Evolutionary conservation across 2,797 vertebrate genomes (phyloP).

Genomic region (Setipinna tenuifilis): DNA sequence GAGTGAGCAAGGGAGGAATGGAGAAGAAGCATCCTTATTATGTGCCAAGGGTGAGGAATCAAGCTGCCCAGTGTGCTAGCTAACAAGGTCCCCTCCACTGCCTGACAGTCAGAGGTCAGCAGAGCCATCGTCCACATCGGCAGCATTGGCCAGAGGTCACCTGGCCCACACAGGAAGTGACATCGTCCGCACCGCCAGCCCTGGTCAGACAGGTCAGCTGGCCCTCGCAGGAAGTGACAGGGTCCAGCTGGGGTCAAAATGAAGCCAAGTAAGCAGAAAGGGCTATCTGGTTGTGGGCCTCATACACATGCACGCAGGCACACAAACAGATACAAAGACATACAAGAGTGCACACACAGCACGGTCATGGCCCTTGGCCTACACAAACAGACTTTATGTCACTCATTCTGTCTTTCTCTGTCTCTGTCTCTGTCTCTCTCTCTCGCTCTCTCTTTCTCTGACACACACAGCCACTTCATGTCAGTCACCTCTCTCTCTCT

Average conservation of each 20-base stretch:
- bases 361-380: no score
- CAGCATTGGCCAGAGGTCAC: not conserved
- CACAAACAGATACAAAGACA: not conserved
- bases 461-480: no score
- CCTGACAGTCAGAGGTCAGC: not conserved
- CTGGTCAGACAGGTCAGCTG: no score
- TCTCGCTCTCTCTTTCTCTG: no score
- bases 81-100: not conserved
- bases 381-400: no score
- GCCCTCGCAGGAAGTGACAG: not conserved
- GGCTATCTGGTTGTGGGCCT: not conserved
- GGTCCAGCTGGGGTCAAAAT: not conserved
- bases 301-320: not conserved
- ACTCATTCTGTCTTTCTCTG: no score
- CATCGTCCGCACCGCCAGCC: no score
- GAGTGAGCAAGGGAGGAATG: not conserved
- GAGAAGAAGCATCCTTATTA: constrained; percentile 9
- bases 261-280: constrained; percentile 11
- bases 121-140: not conserved
- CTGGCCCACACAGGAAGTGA: not conserved
- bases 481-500: no score
- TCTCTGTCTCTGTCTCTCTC: no score
- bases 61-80: not conserved
- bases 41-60: not conserved
- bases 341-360: no score